Base-by-base conservation (phyloP, 1,140 invertebrate species). In the Drosophila carrolli region DNA sequence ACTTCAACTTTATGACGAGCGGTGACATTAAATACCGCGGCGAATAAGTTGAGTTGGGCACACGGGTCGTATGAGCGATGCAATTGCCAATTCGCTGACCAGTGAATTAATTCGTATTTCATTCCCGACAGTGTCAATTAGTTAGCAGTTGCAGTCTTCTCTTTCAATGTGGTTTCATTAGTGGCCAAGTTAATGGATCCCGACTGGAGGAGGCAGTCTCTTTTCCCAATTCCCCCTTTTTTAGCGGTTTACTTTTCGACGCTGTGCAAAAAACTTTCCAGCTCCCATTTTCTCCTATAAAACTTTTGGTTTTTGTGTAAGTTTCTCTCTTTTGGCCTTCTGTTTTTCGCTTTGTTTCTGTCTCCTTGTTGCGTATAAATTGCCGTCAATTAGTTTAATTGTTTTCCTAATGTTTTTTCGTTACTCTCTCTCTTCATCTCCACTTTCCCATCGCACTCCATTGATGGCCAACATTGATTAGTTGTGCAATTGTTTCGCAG, bases 361-460 rank as follows among this genome's bases (percentile, higher is more conserved):
- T 70, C 65, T 57, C 44, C 75, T 81, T 85, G 78, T 59, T 86
- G 68, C 82, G 78, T 86, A 86, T 86, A 85, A 85, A 86, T 85
- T 85, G 81, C 82, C 84, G 68, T 78, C 82, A 85, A 85, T 85
- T 86, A 85, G 82, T 85, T 85, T 85, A 85, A 85, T 85, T 85
- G 78, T 85, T 85, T 83, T 74, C 65, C 71, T 63, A 68, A 63
- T 73, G 66, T 62, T 67, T 79, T 67, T 68, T 61, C 72, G 38
- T 43, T 43, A 9, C 44, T 54, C 27, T 32, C 16, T 50, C 19
- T 23, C 23, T 51, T 37, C 43, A n/a, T n/a, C 32, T 50, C 11
- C 54, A 32, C 8, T 32, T 16, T 44, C 47, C 23, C 60, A 11
- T 27, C 66, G 40, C 70, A 63, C 54, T 57, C 54, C 63, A 79